Conservation (phyloP, 2,888 invertebrate species). For the Clistopyga incitator region DNA sequence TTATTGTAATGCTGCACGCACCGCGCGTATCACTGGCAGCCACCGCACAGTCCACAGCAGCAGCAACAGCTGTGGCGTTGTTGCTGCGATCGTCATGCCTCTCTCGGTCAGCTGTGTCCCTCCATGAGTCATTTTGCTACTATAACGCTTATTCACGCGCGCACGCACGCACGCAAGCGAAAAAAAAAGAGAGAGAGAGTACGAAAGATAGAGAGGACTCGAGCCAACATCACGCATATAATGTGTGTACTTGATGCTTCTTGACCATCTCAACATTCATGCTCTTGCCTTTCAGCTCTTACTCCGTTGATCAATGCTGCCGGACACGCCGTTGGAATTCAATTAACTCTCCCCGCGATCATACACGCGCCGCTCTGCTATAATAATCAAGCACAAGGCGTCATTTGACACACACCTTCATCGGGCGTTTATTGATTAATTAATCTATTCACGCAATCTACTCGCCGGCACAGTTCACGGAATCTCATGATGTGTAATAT, state of each 20-base stretch:
- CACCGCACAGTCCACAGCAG: constrained; percentile 8
- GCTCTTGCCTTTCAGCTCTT: constrained; percentile 32
- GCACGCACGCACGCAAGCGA: constrained; percentile 6
- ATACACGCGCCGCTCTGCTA: constrained; percentile 21
- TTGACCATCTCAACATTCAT: constrained; percentile 52
- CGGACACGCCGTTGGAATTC: constrained; percentile 47
- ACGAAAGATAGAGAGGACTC: neutral
- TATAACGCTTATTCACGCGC: constrained; percentile 11
- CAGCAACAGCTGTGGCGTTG: neutral
- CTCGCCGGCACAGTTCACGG: neutral
- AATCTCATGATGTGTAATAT: neutral
- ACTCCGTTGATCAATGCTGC: constrained; percentile 30
- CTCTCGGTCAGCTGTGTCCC: constrained; percentile 30
- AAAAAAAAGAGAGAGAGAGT: neutral
- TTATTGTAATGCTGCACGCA: constrained; percentile 9
- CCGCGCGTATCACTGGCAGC: neutral
- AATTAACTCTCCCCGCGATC: constrained; percentile 49
- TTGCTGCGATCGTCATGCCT: neutral
- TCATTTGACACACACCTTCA: constrained; percentile 46
- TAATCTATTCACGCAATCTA: constrained; percentile 42
- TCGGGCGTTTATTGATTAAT: constrained; percentile 47
- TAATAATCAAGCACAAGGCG: constrained; percentile 34
- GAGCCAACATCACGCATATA: constrained; percentile 31
- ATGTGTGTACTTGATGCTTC: constrained; percentile 20
- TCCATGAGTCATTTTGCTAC: constrained; percentile 22